A percentile compares a stretch with the other conserved stretches of the same genome.
phyloP scores from a whole-genome alignment of 2,113 vertebrate species.

The Caranx melampygus region DNA sequence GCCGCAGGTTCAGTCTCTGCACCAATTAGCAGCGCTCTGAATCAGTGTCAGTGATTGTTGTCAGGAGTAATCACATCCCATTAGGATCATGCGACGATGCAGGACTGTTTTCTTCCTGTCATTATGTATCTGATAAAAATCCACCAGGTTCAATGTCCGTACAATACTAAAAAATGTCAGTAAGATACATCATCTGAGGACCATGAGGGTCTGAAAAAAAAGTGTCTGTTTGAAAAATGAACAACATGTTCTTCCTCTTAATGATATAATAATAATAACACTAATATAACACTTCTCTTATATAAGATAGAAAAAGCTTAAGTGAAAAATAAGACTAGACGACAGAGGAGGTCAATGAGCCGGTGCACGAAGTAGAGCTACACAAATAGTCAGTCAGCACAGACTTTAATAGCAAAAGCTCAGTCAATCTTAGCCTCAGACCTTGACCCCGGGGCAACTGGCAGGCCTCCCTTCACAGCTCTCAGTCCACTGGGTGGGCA shows the following conservation, averaged over 20 bases:
- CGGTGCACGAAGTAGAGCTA: no score
- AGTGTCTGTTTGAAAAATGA: neutral
- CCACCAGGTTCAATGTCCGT: neutral
- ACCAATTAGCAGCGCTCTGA: constrained; percentile 51
- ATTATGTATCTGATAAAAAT: neutral
- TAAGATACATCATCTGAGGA: neutral
- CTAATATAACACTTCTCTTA: no score
- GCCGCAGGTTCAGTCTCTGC: constrained; percentile 57
- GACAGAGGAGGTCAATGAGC: no score
- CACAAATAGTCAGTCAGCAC: no score
- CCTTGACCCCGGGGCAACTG: no score
- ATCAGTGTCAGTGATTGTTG: constrained; percentile 37
- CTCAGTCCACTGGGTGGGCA: no score
- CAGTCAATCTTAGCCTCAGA: no score
- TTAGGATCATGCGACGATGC: constrained; percentile 9
- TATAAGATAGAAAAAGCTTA: no score
- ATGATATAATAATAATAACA: no score
- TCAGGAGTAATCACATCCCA: constrained; percentile 48
- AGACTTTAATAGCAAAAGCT: neutral
- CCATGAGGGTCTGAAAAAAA: neutral
- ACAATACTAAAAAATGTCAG: neutral
- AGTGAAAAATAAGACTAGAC: no score
- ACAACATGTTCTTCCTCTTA: neutral
- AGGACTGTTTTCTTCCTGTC: constrained; percentile 1
- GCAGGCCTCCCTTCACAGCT: no score